Percentiles rank a stretch among this genome's conserved stretches.
These are phyloP conservation scores for Digitonthophagus gazella DNA, from an alignment of 2,888 invertebrate species.

Conservation along the genomic window DNA sequence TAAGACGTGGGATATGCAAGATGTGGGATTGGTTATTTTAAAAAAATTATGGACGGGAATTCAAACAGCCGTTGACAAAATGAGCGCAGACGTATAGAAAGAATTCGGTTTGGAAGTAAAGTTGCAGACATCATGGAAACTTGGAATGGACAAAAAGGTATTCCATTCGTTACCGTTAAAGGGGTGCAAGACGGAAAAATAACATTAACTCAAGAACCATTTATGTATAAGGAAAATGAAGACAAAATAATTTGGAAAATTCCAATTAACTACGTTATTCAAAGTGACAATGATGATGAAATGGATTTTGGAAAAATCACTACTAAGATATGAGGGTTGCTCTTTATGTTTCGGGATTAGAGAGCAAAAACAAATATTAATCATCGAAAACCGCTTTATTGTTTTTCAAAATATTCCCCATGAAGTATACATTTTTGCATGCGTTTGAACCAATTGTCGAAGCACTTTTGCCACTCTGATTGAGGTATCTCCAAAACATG, in stretches of 20 bases:
- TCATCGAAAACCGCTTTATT: too few relatives aligned
- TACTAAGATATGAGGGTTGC: conserved; percentile 53
- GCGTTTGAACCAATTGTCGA: too few relatives aligned
- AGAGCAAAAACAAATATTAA: too few relatives aligned
- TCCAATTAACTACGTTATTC: conserved; percentile 41
- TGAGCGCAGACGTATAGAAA: neutral
- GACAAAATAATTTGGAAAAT: conserved; percentile 45
- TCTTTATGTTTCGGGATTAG: too few relatives aligned
- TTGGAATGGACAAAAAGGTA: conserved; percentile 29
- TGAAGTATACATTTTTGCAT: too few relatives aligned
- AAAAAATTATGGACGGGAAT: conserved; percentile 42
- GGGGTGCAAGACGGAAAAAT: conserved; percentile 13
- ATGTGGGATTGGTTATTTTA: conserved; percentile 36
- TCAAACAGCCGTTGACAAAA: conserved; percentile 29
- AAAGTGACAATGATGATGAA: conserved; percentile 23
- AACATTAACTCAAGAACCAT: conserved; percentile 21
- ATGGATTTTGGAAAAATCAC: conserved; percentile 52
- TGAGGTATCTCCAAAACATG: too few relatives aligned
- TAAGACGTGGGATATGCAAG: too few relatives aligned
- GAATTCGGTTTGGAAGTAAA: neutral
- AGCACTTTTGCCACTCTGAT: too few relatives aligned
- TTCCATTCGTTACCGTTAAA: conserved; percentile 29
- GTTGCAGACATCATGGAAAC: conserved; percentile 23
- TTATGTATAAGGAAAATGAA: neutral
- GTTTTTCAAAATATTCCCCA: too few relatives aligned